Conservation (phyloP, 2,113 vertebrate species). For the Phrynosoma blainvillii region DNA sequence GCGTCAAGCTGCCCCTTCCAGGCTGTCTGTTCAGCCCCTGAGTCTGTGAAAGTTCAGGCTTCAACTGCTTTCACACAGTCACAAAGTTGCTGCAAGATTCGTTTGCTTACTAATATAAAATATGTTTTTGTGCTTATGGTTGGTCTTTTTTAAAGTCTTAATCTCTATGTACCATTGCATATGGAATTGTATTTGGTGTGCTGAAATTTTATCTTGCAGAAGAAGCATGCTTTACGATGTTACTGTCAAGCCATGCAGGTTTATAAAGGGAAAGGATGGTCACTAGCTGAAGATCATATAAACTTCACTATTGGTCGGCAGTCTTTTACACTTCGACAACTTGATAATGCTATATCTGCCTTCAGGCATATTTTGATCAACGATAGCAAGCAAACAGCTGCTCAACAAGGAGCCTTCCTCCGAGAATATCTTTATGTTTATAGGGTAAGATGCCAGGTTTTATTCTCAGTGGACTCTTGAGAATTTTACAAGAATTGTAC, state of each 20-base stretch:
- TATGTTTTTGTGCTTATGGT: background rate
- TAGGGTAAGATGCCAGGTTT: constrained; percentile 78
- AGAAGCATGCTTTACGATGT: constrained; percentile 93
- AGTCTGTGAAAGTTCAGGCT: too few species aligned
- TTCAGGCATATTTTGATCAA: constrained; percentile 95
- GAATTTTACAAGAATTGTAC: background rate
- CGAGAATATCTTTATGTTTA: constrained; percentile 97
- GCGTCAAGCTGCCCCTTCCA: too few species aligned
- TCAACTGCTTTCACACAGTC: too few species aligned
- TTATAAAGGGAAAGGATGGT: constrained; percentile 96
- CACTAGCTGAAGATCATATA: constrained; percentile 96
- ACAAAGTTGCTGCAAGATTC: background rate
- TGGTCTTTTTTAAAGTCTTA: background rate
- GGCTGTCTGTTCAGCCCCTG: too few species aligned
- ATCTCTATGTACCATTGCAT: background rate
- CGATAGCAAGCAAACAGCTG: constrained; percentile 92
- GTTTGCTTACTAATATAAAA: background rate
- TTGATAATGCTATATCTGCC: constrained; percentile 90
- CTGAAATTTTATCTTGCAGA: constrained; percentile 73
- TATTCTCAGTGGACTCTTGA: background rate
- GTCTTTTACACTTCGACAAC: constrained; percentile 90
- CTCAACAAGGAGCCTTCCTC: constrained; percentile 94
- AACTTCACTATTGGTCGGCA: constrained; percentile 98
- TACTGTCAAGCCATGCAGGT: constrained; percentile 99
- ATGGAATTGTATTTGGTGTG: background rate